Base-by-base conservation (phyloP, 2,888 invertebrate species). In the Ornithoptera alexandrae region DNA sequence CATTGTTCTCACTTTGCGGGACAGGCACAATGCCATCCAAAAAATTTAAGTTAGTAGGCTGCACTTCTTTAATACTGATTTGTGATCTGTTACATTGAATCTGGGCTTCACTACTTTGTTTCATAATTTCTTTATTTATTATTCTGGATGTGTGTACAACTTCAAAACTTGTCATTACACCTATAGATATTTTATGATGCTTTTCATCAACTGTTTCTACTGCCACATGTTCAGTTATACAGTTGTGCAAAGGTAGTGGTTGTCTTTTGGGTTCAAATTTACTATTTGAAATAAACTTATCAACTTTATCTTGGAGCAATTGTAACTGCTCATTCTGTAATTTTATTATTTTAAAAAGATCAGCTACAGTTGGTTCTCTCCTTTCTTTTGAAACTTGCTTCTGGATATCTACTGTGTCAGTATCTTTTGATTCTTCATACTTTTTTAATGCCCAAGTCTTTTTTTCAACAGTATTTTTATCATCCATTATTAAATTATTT, bases 161-260 rank as follows among this genome's bases (percentile, higher is more conserved):
- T 86, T 95, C 95, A 83, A 95, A 95, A 82, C 95, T 95, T 1
- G 95, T 95, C 94, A 95, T 95, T 2, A 95, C 94, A 70, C 95
- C 95, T 67, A 95, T 94, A 0, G 95, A 95, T 77, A 95, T 94
- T 84, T 93, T 95, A 76, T 86, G 93, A 70, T 83, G 84, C 72
- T 84, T 87, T 71, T 83, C 84, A 82, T 86, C 84, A 82, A 76
- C 82, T 76, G 82, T 77, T 81, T 84, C 79, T 74, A 90, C 73
- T 62, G 85, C 78, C 7, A 87, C 82, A 72, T 87, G 85, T 71
- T 88, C 85, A 2, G 83, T 80, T 20, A 83, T 78, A 74, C 78
- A 84, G 62, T 84, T 86, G 71, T 86, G 80, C 18, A 80, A 65
- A 1, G 76, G 79, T 61, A 71, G 72, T 24, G 79, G 81, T 50